Evolutionary conservation across 2,113 vertebrate species (phyloP).

Genomic region (Eulemur rufifrons): DNA sequence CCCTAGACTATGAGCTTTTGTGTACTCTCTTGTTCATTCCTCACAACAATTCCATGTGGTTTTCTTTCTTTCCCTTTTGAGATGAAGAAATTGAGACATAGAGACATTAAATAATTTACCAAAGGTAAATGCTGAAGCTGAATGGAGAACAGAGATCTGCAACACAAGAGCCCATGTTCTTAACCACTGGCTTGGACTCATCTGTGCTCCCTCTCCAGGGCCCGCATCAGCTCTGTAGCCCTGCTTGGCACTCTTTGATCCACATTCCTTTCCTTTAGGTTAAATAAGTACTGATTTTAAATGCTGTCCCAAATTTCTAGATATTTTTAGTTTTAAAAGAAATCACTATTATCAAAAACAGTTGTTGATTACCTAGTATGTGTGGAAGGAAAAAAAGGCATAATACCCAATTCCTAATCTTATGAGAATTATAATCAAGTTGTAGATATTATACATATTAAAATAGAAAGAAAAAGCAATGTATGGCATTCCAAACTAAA

Average conservation of each 20-base stretch:
- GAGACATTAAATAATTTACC: neutral
- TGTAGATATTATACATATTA: neutral
- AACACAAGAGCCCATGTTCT: neutral
- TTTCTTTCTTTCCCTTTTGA: neutral
- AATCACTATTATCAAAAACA: neutral
- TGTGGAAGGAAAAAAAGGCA: neutral
- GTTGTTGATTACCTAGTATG: neutral
- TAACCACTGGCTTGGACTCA: neutral
- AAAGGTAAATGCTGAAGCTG: neutral
- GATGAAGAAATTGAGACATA: neutral
- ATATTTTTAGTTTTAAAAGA: neutral
- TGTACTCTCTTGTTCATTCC: neutral
- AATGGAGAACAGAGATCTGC: neutral
- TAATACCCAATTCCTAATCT: neutral
- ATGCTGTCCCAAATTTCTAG: neutral
- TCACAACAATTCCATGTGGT: neutral
- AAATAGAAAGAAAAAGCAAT: neutral
- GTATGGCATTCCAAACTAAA: neutral
- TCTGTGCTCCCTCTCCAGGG: neutral
- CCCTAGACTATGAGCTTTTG: neutral
- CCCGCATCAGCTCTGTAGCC: neutral
- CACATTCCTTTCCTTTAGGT: neutral
- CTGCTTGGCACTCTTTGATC: neutral
- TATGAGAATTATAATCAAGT: neutral
- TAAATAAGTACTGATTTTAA: neutral